These are phyloP conservation scores for Aurelia coerulea DNA, from an alignment of 30 jellyfish, hydroid and myxozoan genomes.

Conservation along the genomic window DNA sequence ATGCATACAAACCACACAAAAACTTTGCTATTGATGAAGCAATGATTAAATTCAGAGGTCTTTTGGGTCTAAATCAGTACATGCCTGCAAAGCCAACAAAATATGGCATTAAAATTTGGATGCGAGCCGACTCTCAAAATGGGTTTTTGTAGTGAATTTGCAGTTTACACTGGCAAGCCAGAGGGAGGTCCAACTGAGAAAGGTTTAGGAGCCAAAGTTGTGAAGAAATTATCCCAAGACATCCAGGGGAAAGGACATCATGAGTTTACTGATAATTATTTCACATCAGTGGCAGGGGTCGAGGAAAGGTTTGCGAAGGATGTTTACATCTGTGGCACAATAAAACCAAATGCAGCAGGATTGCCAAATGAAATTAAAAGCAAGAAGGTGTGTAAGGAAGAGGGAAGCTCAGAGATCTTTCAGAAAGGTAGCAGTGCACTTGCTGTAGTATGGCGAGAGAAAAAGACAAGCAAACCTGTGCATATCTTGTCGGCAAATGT, in stretches of 20 bases:
- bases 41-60: slow-evolving; percentile 7
- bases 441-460: not conserved
- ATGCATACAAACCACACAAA: slow-evolving; percentile 1
- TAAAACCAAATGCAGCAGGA: not conserved
- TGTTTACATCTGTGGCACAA: slow-evolving; percentile 2
- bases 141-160: slow-evolving; percentile 9
- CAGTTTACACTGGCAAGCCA: slow-evolving; percentile 3
- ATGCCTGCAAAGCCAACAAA: slow-evolving; percentile 34
- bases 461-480: not conserved
- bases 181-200: not conserved
- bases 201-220: not conserved
- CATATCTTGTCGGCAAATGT: not conserved
- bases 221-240: not conserved
- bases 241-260: not conserved
- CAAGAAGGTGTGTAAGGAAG: not conserved
- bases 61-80: not conserved
- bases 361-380: not conserved
- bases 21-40: slow-evolving; percentile 24
- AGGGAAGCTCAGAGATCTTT: not conserved
- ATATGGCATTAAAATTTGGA: slow-evolving; percentile 23
- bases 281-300: slow-evolving; percentile 21
- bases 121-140: not conserved
- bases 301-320: not conserved
- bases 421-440: not conserved
- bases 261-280: slow-evolving; percentile 2